Evolutionary conservation across 1,140 invertebrate genomes (phyloP), one percentile per base, ranked within the genome.

Genomic region (Elymnias hypermnestra): DNA sequence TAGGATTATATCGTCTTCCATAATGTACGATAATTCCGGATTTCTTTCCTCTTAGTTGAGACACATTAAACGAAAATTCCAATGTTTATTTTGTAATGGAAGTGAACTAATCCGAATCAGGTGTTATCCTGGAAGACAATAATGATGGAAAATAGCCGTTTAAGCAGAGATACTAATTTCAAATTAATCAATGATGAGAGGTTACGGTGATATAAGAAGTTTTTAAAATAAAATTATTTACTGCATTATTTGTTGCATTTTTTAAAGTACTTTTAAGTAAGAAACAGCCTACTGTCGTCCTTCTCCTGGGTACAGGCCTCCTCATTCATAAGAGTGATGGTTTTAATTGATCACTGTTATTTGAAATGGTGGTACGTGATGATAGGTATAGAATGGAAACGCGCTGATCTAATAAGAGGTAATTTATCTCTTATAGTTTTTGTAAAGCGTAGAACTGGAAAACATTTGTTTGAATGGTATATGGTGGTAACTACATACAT

Each of bases 121-220:
- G 74, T 73, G 53, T 72, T 69, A 81, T 67, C 77, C 77, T 77
- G 81, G 76, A 73, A 74, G 81, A 84, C 81, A 84, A 84, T 84
- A 84, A 84, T 82, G 74, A 72, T 63, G 71, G 72, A 71, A 74
- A 78, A 83, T 83, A 83, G 73, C 74, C 65, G 64, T 62, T 53
- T 78, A 78, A 78, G 73, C 72, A 79, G 63, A 83, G 61, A 72
- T 68, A 79, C 63, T 82, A 72, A 76, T 72, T 78, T 78, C 67
- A 76, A 63, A 64, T 82, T 65, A 76, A 57, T 71, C 60, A 69
- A 71, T 72, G 57, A 70, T 63, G 69, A 74, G 8, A 63, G 72
- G 60, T 78, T 67, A 79, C 66, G 60, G 72, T 69, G 61, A 69
- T 75, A 69, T 72, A 75, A 76, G 66, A 72, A 65, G 58, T 82